Evolutionary conservation across 2,797 vertebrate genomes (phyloP), one percentile per base, ranked within the genome.

Genomic region (Peromyscus eremicus): DNA sequence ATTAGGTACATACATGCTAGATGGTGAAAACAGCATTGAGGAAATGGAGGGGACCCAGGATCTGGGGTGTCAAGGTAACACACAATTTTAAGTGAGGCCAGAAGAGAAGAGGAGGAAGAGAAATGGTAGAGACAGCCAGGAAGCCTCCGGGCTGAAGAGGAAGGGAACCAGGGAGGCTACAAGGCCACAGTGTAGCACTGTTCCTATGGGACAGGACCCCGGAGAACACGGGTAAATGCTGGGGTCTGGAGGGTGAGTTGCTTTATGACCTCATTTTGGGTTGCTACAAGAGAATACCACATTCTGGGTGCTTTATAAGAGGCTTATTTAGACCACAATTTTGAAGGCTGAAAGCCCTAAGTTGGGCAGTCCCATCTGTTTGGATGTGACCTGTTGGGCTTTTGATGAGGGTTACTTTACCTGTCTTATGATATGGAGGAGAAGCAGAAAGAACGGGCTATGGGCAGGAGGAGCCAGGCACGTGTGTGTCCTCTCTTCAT

Each of bases 41-140:
- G 79, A 37, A 82, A 64, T 25, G 49, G 75, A 76, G 19, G 46
- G 7, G 6, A 43, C 21, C 9, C 0, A 23, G 13, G 55, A 40
- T n/a, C 10, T 13, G 46, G 21, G 46, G 23, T 49, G 43, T 17
- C 34, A 57, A 55, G 68, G 1, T 0, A 27, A 57, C 0, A 0
- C 46, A 10, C 25, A 60, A 13, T 37, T 57, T 88, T 76, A 37
- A 16, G 14, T 46, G 40, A 62, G 52, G n/a, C 23, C 46, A 52
- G 32, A 14, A n/a, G n/a, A 66, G 77, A 76, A 52, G 34, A 37
- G 25, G 32, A 88, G 55, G 25, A 6, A 19, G 8, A 43, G 76
- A 77, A 86, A 62, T 57, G 27, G 1, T 12, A 37, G 84, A 73
- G 34, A 40, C 3, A 40, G 88, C 29, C 37, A 60, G 25, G 37